Percentiles rank a stretch among this genome's conserved stretches.
Conservation (phyloP, 2,797 vertebrate genomes). For the Lophotriccus pileatus region DNA sequence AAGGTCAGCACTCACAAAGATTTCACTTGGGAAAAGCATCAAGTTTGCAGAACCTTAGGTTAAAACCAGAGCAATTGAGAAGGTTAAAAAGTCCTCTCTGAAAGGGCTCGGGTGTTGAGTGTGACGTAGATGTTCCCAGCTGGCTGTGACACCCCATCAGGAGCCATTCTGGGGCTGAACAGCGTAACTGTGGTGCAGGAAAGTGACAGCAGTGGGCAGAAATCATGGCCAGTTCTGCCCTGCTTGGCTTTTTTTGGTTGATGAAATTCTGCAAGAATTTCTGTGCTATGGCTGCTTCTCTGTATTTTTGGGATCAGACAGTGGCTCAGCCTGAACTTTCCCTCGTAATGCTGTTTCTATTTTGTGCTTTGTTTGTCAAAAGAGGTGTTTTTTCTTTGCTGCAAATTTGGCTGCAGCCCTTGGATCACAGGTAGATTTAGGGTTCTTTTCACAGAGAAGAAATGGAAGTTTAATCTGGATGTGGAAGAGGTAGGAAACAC, state of each 20-base stretch:
- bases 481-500: neutral
- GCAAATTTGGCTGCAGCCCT: neutral
- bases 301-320: neutral
- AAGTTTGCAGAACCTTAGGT: neutral
- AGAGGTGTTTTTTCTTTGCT: neutral
- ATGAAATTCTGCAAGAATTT: neutral
- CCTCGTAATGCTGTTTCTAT: neutral
- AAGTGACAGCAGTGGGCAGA: neutral
- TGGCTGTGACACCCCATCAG: neutral
- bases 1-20: neutral
- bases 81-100: neutral
- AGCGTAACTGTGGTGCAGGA: neutral
- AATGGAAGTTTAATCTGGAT: neutral
- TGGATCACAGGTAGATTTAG: neutral
- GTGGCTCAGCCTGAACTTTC: neutral
- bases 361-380: neutral
- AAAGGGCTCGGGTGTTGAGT: neutral
- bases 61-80: neutral
- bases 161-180: neutral
- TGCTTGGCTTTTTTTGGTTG: neutral
- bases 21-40: neutral
- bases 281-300: neutral
- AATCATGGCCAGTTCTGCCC: neutral
- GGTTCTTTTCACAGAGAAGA: neutral
- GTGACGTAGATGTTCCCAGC: neutral